Percentiles rank a stretch among this genome's conserved stretches.
Evolutionary conservation across 2,797 vertebrate species (phyloP).

Genomic region (Chanos chanos): DNA sequence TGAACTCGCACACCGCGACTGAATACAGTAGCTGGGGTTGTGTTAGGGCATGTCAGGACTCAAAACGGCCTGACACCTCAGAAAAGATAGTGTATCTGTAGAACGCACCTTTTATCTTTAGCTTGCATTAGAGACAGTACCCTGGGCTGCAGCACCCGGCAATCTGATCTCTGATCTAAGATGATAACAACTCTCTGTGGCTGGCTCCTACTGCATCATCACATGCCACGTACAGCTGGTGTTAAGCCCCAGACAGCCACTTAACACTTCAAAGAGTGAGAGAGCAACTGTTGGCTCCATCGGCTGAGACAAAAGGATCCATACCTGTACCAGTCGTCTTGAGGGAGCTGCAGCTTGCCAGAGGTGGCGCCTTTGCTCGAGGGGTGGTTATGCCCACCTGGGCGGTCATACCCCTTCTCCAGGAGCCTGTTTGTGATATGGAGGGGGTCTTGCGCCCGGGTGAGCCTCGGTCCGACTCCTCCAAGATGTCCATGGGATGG

Average conservation of each 20-base stretch:
- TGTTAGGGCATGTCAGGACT: constrained; percentile 24
- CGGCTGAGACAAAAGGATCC: neutral
- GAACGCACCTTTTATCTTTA: constrained; percentile 10
- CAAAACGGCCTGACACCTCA: constrained; percentile 5
- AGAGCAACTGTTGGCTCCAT: neutral
- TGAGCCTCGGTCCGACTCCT: constrained; percentile 71
- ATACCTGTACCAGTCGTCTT: constrained; percentile 73
- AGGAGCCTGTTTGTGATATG: constrained; percentile 81
- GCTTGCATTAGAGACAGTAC: too few species aligned
- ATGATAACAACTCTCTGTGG: too few species aligned
- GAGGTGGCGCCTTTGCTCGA: constrained; percentile 69
- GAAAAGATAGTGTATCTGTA: neutral
- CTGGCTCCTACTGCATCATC: too few species aligned
- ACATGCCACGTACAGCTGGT: too few species aligned
- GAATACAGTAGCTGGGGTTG: constrained; percentile 9
- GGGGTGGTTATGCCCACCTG: constrained; percentile 75
- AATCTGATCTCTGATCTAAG: too few species aligned
- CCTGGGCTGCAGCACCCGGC: too few species aligned
- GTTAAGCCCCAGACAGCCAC: neutral
- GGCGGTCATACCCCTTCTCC: constrained; percentile 82
- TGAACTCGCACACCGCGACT: constrained; percentile 7
- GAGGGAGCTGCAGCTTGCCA: constrained; percentile 54
- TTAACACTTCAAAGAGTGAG: neutral
- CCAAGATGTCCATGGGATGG: constrained; percentile 76
- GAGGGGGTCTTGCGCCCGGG: constrained; percentile 73